Evolutionary conservation across 92 coral and sea anemone species (phyloP).

Genomic region (Porites divaricata): DNA sequence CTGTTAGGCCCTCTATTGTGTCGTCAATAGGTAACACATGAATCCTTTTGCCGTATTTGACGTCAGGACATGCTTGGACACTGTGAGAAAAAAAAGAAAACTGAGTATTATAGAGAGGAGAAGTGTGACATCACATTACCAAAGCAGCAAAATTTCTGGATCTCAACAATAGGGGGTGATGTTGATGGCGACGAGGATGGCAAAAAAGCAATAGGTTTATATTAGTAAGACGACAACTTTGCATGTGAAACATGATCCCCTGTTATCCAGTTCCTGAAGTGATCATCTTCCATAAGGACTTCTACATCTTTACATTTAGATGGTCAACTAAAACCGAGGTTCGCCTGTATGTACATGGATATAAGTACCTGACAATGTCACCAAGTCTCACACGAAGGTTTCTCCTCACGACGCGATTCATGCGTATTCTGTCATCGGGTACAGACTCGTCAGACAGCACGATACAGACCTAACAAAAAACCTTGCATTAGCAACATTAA

Average conservation of each 20-base stretch:
- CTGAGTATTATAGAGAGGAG: background rate
- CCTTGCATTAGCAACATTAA: background rate
- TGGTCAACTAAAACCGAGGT: too few relatives aligned
- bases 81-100: constrained; percentile 39
- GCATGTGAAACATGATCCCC: too few relatives aligned
- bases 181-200: too few relatives aligned
- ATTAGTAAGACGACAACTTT: too few relatives aligned
- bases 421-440: constrained; percentile 94
- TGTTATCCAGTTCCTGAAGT: too few relatives aligned
- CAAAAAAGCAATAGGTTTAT: too few relatives aligned
- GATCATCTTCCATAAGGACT: too few relatives aligned
- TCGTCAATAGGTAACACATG: constrained; percentile 98
- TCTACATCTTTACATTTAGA: too few relatives aligned
- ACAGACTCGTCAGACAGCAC: constrained; percentile 96
- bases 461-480: constrained; percentile 80
- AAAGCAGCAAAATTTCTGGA: too few relatives aligned
- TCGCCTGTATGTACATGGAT: too few relatives aligned
- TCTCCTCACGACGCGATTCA: constrained; percentile 95
- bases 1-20: constrained; percentile 97
- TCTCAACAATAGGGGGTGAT: too few relatives aligned
- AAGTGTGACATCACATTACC: too few relatives aligned
- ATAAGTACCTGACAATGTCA: constrained; percentile 83
- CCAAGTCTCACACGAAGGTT: constrained; percentile 97
- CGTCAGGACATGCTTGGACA: constrained; percentile 99
- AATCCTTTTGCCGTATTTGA: constrained; percentile 97